Base-by-base conservation (phyloP, 2,888 invertebrate genomes). In the Eustalomyia histrio region DNA sequence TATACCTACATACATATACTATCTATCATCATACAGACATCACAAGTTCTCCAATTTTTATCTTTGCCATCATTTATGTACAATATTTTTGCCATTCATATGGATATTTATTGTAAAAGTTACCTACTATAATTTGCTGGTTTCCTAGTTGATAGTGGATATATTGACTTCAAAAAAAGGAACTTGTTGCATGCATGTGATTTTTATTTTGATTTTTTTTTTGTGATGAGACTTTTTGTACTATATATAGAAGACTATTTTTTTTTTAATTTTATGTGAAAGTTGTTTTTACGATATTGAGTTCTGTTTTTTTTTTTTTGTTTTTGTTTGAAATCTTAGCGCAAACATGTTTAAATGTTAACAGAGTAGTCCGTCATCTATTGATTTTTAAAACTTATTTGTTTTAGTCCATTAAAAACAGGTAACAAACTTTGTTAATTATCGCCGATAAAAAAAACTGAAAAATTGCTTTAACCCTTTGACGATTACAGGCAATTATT, bases 111-210 rank as follows among this genome's bases (percentile, higher is more conserved):
- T 29, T 55, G 68, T 29, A 10, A 24, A 52, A 35, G 39, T 43
- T 47, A 29, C 86, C 76, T 83, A 84, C 85, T 87, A 80, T 82
- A 75, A 83, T 85, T 84, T 88, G 84, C 87, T 88, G 88, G 83
- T 88, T 87, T 84, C 88, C 88, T 88, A 86, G 85, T 85, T 86
- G 83, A 81, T 80, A 84, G 85, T 87, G 85, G 86, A 86, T 87
- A 79, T 79, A 88, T 86, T 86, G 85, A 85, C 57, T 57, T 69
- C 63, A 85, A 84, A 85, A 84, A 79, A 85, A 84, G 85, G 79
- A 85, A 88, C 88, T 88, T 88, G 88, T 88, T 88, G 88, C 86
- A 86, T 87, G 87, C 82, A 74, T 43, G n/a, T n/a, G n/a, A 21
- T 24, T 8, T 63, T 60, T 39, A 9, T 58, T 52, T 50, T 53